Evolutionary conservation across 2,888 invertebrate genomes (phyloP), one percentile per base, ranked within the genome.

Genomic region (Sarcophaga rosellei): DNA sequence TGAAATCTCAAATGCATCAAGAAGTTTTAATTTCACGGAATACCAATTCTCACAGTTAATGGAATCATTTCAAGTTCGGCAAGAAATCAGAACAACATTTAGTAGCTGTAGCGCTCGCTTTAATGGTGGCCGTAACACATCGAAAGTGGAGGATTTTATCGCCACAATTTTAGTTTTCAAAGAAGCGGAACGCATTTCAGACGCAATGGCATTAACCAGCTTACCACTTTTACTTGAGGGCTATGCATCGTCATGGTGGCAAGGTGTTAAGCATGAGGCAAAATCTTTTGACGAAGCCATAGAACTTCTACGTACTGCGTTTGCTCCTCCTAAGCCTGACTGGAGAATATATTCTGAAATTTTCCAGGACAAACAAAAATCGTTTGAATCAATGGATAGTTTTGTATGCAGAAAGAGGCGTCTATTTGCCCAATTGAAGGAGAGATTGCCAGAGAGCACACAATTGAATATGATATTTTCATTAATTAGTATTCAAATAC

Each of bases 221-320:
- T 53, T 86, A 2, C 86, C 83, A 11, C 59, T 86, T 12, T 25
- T 86, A 23, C 68, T 82, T 15, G 82, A 82, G 62, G 82, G 82
- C 25, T 79, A 86, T 23, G 82, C 80, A 8, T 82, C 80, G 20
- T 21, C 75, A n/a, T 80, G 83, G 86, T 86, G 86, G 86, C 82
- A 86, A 74, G 79, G 85, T 15, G 77, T 86, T 3, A 76, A 83
- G 8, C 6, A 35, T 63, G 81, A 80, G 17, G 76, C 68, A 1
- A 73, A 70, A 59, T 57, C 69, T 3, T 83, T 83, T 47, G 25
- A 61, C 25, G 66, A 66, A 10, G 72, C 68, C 15, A 23, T 74
- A 68, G 61, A 68, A 5, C 23, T 74, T 15, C 21, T 74, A 11
- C 53, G 74, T 35, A 57, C 65, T 21, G 74, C 81, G 15, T 81